These are phyloP conservation scores for Nebria brevicollis DNA, from an alignment of 2,888 invertebrate genomes.

Conservation along the genomic window DNA sequence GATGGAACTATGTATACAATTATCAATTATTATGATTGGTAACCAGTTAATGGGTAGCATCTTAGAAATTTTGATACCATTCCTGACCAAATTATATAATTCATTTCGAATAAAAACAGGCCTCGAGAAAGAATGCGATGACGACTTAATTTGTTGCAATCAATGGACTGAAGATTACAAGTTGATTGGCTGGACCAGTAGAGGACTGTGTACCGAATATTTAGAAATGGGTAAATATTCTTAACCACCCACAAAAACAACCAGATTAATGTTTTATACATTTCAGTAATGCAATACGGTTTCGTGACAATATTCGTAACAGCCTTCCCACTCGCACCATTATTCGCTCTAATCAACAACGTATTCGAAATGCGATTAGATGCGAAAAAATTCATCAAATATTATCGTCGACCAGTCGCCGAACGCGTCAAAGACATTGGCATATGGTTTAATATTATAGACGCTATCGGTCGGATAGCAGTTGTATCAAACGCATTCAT, in stretches of 20 bases:
- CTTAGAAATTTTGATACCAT: conserved; percentile 80
- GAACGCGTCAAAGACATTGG: conserved; percentile 80
- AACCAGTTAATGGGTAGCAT: conserved; percentile 84
- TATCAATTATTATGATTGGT: conserved; percentile 87
- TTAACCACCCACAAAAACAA: conserved; percentile 6
- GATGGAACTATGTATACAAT: conserved; percentile 85
- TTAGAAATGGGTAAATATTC: conserved; percentile 79
- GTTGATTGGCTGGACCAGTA: conserved; percentile 70
- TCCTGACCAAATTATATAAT: conserved; percentile 68
- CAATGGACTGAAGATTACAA: conserved; percentile 82
- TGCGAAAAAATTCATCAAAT: conserved; percentile 82
- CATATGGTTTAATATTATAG: conserved; percentile 81
- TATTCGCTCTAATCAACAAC: conserved; percentile 85
- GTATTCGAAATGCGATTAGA: conserved; percentile 85
- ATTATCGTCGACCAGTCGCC: conserved; percentile 78
- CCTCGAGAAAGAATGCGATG: conserved; percentile 59
- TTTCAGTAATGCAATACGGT: conserved; percentile 83
- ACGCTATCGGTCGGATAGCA: conserved; percentile 77
- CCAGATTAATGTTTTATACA: conserved; percentile 38
- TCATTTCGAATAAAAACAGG: conserved; percentile 64
- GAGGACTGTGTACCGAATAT: conserved; percentile 83
- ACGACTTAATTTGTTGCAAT: conserved; percentile 66
- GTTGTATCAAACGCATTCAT: conserved; percentile 80
- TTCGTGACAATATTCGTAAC: conserved; percentile 87
- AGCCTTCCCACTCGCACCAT: conserved; percentile 85